These are phyloP conservation scores for Eupithecia vulgata DNA, from an alignment of 2,888 invertebrate genomes.

Conservation along the genomic window DNA sequence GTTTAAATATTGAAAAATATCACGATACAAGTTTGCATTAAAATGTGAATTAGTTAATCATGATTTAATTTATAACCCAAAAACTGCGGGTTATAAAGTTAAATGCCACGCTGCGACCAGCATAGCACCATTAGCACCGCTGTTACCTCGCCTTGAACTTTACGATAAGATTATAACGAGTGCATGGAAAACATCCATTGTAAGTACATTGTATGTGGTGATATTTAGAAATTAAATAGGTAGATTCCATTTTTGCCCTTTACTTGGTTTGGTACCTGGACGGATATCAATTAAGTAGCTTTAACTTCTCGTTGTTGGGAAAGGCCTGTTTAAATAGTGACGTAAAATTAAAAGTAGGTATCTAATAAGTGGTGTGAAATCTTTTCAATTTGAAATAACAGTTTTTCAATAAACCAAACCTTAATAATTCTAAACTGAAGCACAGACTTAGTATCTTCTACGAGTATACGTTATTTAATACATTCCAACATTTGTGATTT, in stretches of 20 bases:
- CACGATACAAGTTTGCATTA: background rate
- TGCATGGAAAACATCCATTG: slow-evolving; percentile 2
- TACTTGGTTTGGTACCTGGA: background rate
- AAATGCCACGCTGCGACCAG: background rate
- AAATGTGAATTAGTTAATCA: background rate
- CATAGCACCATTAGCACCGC: background rate
- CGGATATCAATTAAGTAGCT: background rate
- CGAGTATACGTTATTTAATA: too few relatives aligned
- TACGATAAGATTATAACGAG: slow-evolving; percentile 7
- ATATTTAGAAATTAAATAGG: background rate
- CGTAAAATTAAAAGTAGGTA: too few relatives aligned
- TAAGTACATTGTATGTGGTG: background rate
- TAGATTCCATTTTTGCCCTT: background rate
- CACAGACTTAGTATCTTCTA: too few relatives aligned
- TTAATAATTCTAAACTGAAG: too few relatives aligned
- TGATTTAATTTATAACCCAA: background rate
- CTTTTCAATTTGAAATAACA: too few relatives aligned
- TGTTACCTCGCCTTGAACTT: slow-evolving; percentile 4
- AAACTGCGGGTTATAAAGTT: background rate
- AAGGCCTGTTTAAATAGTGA: too few relatives aligned
- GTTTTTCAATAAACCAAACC: too few relatives aligned
- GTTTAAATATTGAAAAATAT: too few relatives aligned
- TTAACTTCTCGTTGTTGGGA: too few relatives aligned
- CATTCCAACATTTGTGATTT: too few relatives aligned
- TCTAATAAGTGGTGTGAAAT: too few relatives aligned